Percentiles rank a stretch among this genome's conserved stretches.
phyloP scores from a whole-genome alignment of 2,113 vertebrate genomes.

The Albula glossodonta region DNA sequence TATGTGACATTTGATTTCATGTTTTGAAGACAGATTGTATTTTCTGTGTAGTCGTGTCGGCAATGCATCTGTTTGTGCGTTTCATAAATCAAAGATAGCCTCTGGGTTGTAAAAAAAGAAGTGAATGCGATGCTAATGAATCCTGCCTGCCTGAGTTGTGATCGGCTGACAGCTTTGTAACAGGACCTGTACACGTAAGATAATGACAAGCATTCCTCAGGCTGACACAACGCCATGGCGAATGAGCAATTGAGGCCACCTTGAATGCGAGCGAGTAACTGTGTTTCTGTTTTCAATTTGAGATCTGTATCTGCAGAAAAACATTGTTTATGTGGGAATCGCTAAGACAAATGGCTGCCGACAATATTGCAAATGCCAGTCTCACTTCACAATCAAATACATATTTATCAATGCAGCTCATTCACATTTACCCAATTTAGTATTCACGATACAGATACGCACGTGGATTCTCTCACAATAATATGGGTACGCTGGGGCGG shows the following conservation, averaged over 20 bases:
- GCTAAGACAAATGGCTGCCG: not conserved
- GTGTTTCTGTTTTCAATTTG: not conserved
- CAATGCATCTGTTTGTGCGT: not conserved
- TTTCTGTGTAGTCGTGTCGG: not conserved
- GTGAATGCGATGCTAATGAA: no score
- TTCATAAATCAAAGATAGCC: not conserved
- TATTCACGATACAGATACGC: not conserved
- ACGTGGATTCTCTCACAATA: not conserved
- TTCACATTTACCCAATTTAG: not conserved
- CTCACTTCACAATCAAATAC: not conserved
- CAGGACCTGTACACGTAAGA: not conserved
- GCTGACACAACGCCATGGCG: not conserved
- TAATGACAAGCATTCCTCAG: not conserved
- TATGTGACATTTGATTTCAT: not conserved
- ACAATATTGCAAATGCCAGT: not conserved
- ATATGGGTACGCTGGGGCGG: no score
- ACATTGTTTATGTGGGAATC: no score
- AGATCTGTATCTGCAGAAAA: not conserved
- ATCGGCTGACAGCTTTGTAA: not conserved
- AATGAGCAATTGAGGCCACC: not conserved
- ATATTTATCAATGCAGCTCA: not conserved
- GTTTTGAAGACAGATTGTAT: not conserved
- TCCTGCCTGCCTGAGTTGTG: not conserved
- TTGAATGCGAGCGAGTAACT: not conserved
- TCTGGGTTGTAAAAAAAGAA: not conserved